phyloP scores from a whole-genome alignment of 2,888 invertebrate species.

The Punctoribates punctum region DNA sequence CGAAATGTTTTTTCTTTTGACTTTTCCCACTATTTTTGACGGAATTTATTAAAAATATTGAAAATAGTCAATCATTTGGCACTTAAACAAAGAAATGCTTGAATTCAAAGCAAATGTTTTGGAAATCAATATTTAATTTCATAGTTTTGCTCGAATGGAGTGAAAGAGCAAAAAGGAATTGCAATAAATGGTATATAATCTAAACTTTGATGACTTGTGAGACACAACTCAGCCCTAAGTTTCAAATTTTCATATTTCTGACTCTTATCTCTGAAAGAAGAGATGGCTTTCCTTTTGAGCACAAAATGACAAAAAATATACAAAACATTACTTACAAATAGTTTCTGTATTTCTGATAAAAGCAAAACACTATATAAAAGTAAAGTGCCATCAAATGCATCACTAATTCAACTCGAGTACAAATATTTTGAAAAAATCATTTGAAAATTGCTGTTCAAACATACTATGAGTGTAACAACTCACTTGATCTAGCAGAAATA shows the following conservation, averaged over 20 bases:
- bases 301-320: conserved; percentile 1
- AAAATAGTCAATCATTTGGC: conserved; percentile 16
- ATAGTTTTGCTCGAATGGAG: background rate
- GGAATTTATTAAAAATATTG: conserved; percentile 4
- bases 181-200: conserved; percentile 7
- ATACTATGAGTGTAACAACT: no score
- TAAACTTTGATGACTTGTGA: conserved; percentile 4
- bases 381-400: no score
- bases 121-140: conserved; percentile 8
- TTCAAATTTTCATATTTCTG: conserved; percentile 11
- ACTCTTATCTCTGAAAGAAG: background rate
- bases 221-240: background rate
- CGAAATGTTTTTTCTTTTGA: background rate
- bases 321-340: conserved; percentile 1
- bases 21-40: background rate
- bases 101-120: background rate
- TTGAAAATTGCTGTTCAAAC: no score
- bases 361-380: no score
- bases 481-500: no score
- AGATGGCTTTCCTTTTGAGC: background rate
- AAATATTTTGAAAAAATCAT: no score
- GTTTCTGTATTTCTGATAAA: background rate
- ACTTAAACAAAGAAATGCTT: background rate
- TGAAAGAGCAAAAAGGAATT: background rate
- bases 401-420: no score